Conservation (phyloP, 2,797 vertebrate genomes). For the Sebastes dallii region DNA sequence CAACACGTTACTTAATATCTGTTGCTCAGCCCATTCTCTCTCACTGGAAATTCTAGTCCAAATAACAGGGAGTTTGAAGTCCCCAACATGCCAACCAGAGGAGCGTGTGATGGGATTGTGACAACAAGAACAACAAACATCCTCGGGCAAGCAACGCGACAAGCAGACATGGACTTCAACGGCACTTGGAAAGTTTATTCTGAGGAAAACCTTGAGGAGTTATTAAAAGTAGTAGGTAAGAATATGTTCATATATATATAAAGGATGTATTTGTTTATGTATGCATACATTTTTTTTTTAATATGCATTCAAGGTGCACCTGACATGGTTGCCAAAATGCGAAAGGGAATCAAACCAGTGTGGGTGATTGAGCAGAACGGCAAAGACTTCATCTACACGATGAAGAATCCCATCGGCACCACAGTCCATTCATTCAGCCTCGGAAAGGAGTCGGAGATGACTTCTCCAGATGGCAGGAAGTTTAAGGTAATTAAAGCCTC, state of each 20-base stretch:
- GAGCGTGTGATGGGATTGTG: not conserved
- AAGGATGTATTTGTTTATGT: not conserved
- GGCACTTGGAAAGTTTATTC: constrained; percentile 87
- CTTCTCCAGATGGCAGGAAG: constrained; percentile 65
- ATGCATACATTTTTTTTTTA: not conserved
- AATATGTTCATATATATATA: not conserved
- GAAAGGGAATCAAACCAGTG: constrained; percentile 83
- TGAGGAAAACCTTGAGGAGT: constrained; percentile 86
- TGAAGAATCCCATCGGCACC: constrained; percentile 81
- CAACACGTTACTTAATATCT: not conserved
- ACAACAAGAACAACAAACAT: constrained; percentile 29
- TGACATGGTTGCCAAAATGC: constrained; percentile 80
- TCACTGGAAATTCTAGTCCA: constrained; percentile 41
- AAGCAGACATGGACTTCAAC: constrained; percentile 82
- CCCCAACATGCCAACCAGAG: constrained; percentile 69
- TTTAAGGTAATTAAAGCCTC: constrained; percentile 48
- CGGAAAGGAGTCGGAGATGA: constrained; percentile 85
- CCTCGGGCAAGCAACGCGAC: not conserved
- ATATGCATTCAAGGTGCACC: constrained; percentile 72
- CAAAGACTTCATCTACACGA: constrained; percentile 80
- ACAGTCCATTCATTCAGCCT: constrained; percentile 81
- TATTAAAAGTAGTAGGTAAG: constrained; percentile 82
- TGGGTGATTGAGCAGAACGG: constrained; percentile 85
- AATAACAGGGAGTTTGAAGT: constrained; percentile 75
- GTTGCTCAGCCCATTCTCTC: not conserved